These are phyloP conservation scores for Albula goreensis DNA, from an alignment of 2,113 vertebrate species.

Conservation along the genomic window DNA sequence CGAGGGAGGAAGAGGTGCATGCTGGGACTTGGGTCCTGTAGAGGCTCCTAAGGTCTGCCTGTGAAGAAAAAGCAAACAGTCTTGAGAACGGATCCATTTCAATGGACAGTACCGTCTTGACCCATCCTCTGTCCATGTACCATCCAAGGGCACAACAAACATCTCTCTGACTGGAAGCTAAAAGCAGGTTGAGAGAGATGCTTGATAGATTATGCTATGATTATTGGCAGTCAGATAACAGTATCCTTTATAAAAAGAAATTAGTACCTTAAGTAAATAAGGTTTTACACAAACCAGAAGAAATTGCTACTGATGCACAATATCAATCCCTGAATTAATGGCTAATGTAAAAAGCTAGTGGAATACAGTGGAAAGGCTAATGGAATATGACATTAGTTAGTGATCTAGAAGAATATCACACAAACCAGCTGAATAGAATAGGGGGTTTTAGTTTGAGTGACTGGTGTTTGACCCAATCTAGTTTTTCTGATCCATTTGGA, in stretches of 20 bases:
- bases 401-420: too few relatives aligned
- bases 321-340: too few relatives aligned
- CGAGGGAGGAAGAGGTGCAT: conserved; percentile 41
- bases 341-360: too few relatives aligned
- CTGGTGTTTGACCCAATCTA: too few relatives aligned
- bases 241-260: neutral
- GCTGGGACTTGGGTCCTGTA: conserved; percentile 39
- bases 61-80: conserved; percentile 22
- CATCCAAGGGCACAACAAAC: conserved; percentile 22
- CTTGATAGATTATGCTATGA: neutral
- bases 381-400: neutral
- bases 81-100: neutral
- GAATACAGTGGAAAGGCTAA: neutral
- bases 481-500: neutral
- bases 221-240: neutral
- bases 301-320: too few relatives aligned
- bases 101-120: neutral
- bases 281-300: neutral
- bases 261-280: neutral
- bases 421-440: too few relatives aligned
- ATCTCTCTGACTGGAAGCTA: neutral
- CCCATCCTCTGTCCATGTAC: neutral
- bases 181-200: neutral
- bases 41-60: conserved; percentile 44
- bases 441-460: neutral